A percentile compares a stretch with the other conserved stretches of the same genome.
These are phyloP conservation scores for Notolepis coatsorum DNA, from an alignment of 2,797 vertebrate genomes.

Conservation along the genomic window DNA sequence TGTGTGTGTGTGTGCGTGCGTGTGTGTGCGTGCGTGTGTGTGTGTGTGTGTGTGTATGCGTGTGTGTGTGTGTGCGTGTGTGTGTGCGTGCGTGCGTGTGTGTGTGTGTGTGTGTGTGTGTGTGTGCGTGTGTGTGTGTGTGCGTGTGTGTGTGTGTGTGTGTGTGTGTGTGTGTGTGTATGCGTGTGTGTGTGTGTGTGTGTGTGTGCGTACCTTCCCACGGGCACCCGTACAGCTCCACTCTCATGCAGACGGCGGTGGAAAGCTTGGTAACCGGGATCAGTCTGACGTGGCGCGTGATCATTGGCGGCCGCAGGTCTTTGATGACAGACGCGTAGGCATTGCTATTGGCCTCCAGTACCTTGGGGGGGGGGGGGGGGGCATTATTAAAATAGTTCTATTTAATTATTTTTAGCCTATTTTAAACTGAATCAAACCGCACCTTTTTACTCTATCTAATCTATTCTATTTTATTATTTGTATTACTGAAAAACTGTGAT, in stretches of 20 bases:
- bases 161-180: constrained; percentile 6
- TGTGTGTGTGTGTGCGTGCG: too few species aligned
- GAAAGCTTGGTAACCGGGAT: constrained; percentile 85
- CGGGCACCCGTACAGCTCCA: constrained; percentile 91
- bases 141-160: neutral
- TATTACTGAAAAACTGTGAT: too few species aligned
- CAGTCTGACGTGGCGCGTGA: constrained; percentile 86
- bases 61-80: neutral
- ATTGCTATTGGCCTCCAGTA: constrained; percentile 87
- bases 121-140: neutral
- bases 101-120: neutral
- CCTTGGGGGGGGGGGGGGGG: too few species aligned
- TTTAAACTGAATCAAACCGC: too few species aligned
- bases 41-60: too few species aligned
- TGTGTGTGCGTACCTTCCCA: constrained; percentile 84
- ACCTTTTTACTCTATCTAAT: too few species aligned
- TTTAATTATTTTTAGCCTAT: too few species aligned
- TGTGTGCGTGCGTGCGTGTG: constrained; percentile 1
- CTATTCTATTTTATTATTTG: too few species aligned
- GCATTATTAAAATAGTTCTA: too few species aligned
- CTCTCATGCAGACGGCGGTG: constrained; percentile 90
- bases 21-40: too few species aligned
- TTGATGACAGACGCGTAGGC: constrained; percentile 85
- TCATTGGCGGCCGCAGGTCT: constrained; percentile 88
- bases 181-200: constrained; percentile 7